phyloP scores from a whole-genome alignment of 2,888 invertebrate species.

The Trachelus troglodyta region DNA sequence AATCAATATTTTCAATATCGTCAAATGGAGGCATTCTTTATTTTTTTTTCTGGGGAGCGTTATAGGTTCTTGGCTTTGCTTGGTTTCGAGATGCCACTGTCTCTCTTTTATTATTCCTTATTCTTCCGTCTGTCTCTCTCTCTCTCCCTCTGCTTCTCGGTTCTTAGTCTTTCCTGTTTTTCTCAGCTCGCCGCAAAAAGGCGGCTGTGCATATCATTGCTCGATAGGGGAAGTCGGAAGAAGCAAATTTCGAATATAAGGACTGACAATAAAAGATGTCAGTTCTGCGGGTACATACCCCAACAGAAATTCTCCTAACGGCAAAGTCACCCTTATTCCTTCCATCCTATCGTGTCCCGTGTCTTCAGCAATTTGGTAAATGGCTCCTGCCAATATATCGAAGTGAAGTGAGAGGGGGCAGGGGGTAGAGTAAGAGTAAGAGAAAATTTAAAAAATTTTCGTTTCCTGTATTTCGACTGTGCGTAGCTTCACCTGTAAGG shows the following conservation, averaged over 20 bases:
- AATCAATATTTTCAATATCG: slow-evolving; percentile 58
- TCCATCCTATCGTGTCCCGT: not conserved
- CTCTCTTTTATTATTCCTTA: not conserved
- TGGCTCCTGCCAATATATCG: slow-evolving; percentile 41
- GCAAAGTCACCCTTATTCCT: slow-evolving; percentile 13
- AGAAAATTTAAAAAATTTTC: not conserved
- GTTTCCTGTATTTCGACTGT: not conserved
- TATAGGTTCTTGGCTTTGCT: not conserved
- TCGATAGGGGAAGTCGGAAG: slow-evolving; percentile 27
- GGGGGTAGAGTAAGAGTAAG: not conserved
- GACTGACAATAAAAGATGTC: slow-evolving; percentile 32
- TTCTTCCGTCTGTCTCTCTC: not conserved
- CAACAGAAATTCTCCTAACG: not conserved
- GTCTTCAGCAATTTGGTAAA: slow-evolving; percentile 43
- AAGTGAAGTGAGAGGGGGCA: slow-evolving; percentile 9
- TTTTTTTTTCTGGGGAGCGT: slow-evolving; percentile 1
- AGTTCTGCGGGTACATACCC: slow-evolving; percentile 15
- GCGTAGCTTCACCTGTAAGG: not conserved
- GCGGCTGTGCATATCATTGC: slow-evolving; percentile 31
- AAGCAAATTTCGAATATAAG: slow-evolving; percentile 28
- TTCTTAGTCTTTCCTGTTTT: slow-evolving; percentile 3
- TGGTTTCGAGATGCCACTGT: not conserved
- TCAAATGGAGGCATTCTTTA: slow-evolving; percentile 43
- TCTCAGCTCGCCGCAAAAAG: slow-evolving; percentile 9
- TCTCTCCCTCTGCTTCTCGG: slow-evolving; percentile 16